phyloP scores from a whole-genome alignment of 2,113 vertebrate genomes.

The Lathamus discolor region DNA sequence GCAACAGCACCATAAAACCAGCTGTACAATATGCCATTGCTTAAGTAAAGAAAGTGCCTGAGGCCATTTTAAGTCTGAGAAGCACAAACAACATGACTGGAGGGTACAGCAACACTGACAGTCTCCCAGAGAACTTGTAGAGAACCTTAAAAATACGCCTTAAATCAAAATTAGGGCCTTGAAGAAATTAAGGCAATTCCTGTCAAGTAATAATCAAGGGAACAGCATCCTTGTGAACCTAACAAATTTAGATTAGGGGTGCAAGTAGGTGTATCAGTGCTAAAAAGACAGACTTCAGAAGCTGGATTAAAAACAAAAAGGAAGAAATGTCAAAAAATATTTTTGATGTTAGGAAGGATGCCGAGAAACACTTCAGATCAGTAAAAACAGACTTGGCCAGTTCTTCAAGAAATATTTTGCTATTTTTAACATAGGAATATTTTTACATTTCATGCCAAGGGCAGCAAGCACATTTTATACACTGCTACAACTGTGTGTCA shows the following conservation, averaged over 20 bases:
- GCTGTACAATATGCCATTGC: not conserved
- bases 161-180: not conserved
- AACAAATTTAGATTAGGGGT: not conserved
- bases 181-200: not conserved
- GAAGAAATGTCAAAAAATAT: not conserved
- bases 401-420: not conserved
- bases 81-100: not conserved
- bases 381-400: not conserved
- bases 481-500: not conserved
- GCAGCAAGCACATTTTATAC: not conserved
- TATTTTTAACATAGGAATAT: not conserved
- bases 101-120: not conserved
- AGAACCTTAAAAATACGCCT: not conserved
- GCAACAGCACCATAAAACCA: not conserved
- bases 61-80: not conserved
- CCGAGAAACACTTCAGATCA: not conserved
- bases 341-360: not conserved
- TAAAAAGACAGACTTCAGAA: not conserved
- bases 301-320: not conserved
- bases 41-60: not conserved
- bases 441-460: not conserved
- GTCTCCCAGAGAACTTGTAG: not conserved
- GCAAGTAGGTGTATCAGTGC: not conserved
- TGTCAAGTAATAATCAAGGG: not conserved
- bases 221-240: not conserved